Conservation (phyloP, 2,888 invertebrate species). For the Papilio gigon region DNA sequence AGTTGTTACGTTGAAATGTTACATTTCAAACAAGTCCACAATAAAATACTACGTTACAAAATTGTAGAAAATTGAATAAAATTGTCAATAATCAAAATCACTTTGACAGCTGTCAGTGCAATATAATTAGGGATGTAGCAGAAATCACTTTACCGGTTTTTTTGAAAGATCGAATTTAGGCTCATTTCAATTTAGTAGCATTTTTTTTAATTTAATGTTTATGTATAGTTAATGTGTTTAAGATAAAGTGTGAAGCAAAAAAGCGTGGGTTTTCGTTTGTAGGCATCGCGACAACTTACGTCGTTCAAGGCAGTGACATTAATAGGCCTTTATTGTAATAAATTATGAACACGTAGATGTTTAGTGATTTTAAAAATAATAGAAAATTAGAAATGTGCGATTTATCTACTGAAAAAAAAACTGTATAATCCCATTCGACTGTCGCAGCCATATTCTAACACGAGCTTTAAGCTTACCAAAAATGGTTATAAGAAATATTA, state of each 20-base stretch:
- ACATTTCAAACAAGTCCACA: neutral
- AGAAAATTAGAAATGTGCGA: neutral
- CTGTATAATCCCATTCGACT: too few species aligned
- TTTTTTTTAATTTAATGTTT: neutral
- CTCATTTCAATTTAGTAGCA: neutral
- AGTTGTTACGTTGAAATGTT: neutral
- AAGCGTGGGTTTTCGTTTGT: neutral
- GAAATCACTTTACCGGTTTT: neutral
- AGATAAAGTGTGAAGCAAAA: neutral
- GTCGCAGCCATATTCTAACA: too few species aligned
- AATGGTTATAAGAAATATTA: too few species aligned
- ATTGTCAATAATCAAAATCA: neutral
- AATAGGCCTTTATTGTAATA: neutral
- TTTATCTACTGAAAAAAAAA: too few species aligned
- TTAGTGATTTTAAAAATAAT: neutral
- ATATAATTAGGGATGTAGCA: neutral
- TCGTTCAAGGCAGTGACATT: neutral
- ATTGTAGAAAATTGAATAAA: neutral
- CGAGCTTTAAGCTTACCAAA: too few species aligned
- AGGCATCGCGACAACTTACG: too few species aligned
- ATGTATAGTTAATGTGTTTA: neutral
- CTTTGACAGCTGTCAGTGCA: conserved; percentile 8
- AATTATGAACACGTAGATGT: neutral
- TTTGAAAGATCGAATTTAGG: neutral
- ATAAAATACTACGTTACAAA: neutral